Conservation (phyloP, 92 coral and sea anemone genomes). For the Anthopleura xanthogrammica region DNA sequence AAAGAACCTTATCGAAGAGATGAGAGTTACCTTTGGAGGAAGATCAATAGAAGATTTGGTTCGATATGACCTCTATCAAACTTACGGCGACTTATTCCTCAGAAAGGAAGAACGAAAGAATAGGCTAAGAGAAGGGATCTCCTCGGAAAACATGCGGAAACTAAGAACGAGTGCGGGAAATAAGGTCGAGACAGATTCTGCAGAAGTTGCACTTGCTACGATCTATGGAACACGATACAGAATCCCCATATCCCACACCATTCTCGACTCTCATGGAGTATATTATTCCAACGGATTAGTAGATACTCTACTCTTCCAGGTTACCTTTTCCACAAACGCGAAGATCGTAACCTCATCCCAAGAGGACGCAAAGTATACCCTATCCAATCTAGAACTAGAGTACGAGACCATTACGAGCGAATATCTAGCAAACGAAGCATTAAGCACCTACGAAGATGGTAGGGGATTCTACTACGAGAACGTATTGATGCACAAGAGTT, state of each 20-base stretch:
- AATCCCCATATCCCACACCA: too few relatives aligned
- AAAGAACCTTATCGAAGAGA: conserved; percentile 30
- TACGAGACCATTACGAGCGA: neutral
- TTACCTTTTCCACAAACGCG: too few relatives aligned
- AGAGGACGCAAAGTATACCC: neutral
- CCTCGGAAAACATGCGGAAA: conserved; percentile 32
- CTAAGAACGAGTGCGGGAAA: conserved; percentile 27
- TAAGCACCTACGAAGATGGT: neutral
- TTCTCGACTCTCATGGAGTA: too few relatives aligned
- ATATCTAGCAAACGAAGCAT: neutral
- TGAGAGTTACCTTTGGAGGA: conserved; percentile 33
- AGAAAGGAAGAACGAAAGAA: conserved; percentile 1
- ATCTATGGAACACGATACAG: neutral
- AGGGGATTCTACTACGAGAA: neutral
- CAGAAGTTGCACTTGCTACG: conserved; percentile 14
- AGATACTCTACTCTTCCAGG: too few relatives aligned
- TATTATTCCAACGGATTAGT: too few relatives aligned
- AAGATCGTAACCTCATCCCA: too few relatives aligned
- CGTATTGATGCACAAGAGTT: neutral
- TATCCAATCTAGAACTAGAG: neutral
- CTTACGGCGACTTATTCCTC: conserved; percentile 34
- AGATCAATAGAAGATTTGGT: conserved; percentile 30
- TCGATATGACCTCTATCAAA: conserved; percentile 35
- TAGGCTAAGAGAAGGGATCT: conserved; percentile 9
- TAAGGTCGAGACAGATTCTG: neutral